These are phyloP conservation scores for Oscheius sp. DNA, from an alignment of 2,888 invertebrate genomes.

Conservation along the genomic window DNA sequence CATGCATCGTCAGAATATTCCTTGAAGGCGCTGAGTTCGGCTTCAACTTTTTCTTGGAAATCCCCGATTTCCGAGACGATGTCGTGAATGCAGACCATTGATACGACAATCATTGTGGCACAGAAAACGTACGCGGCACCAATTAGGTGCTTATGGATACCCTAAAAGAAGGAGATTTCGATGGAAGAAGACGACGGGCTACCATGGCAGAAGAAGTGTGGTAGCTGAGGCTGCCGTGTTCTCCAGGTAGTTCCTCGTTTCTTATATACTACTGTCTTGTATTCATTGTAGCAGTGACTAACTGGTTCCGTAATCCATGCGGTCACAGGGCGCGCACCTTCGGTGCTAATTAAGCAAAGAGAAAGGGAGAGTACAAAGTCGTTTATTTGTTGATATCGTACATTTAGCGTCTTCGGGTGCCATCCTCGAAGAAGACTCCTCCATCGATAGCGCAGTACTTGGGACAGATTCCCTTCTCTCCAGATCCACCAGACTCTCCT, in stretches of 20 bases:
- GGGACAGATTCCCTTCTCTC: conserved; percentile 65
- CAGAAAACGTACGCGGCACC: conserved; percentile 26
- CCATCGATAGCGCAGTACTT: conserved; percentile 64
- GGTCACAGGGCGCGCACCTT: neutral
- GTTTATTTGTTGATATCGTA: conserved; percentile 1
- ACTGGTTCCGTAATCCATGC: no score
- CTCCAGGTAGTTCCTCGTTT: neutral
- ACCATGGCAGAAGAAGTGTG: neutral
- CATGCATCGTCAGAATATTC: conserved; percentile 37
- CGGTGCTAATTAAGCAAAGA: neutral
- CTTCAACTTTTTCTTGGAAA: conserved; percentile 34
- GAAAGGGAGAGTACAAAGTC: neutral
- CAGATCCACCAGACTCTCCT: conserved; percentile 40
- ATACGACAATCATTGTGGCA: conserved; percentile 15
- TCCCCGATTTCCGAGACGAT: conserved; percentile 31
- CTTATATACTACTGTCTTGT: neutral
- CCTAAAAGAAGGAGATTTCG: conserved; percentile 5
- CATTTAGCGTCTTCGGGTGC: conserved; percentile 60
- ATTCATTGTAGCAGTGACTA: neutral
- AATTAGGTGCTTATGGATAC: conserved; percentile 28
- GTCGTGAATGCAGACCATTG: conserved; percentile 22
- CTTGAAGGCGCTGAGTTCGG: conserved; percentile 30
- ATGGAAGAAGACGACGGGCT: neutral
- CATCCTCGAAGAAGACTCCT: conserved; percentile 73
- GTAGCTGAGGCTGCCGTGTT: neutral